Percentiles rank a stretch among this genome's conserved stretches.
Evolutionary conservation across 2,113 vertebrate species (phyloP).

Genomic region (Orthonyx spaldingii): DNA sequence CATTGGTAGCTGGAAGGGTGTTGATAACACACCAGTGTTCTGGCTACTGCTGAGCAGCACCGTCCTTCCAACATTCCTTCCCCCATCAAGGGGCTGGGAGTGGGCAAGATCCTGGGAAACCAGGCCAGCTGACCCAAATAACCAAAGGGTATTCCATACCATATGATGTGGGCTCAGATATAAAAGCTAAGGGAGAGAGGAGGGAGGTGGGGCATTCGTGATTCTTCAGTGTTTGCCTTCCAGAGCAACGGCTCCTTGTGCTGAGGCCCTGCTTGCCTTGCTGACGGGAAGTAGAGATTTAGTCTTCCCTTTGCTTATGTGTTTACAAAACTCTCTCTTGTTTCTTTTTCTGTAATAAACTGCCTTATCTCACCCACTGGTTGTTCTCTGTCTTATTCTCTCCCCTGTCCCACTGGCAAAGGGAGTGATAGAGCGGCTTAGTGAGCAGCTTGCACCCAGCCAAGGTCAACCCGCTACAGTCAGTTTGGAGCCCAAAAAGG

Average conservation of each 20-base stretch:
- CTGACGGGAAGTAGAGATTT: background rate
- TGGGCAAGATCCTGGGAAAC: background rate
- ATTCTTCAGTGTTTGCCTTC: background rate
- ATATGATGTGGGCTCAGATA: background rate
- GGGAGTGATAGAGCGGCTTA: rapidly evolving
- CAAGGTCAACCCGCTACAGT: background rate
- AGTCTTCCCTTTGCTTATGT: background rate
- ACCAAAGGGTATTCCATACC: background rate
- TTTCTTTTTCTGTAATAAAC: background rate
- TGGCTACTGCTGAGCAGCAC: rapidly evolving
- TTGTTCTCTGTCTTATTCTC: background rate
- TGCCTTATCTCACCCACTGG: background rate
- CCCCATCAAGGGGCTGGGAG: background rate
- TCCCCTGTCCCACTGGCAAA: background rate
- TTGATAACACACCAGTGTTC: background rate
- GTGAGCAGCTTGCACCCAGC: background rate
- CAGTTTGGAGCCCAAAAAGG: background rate
- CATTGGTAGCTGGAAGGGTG: background rate
- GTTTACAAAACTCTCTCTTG: background rate
- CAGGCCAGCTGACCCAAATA: background rate
- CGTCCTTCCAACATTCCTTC: background rate
- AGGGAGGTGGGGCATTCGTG: rapidly evolving
- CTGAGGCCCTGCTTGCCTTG: background rate
- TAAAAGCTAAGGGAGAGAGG: background rate
- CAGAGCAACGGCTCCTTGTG: background rate